phyloP scores from a whole-genome alignment of 2,797 vertebrate genomes.

The Falco biarmicus region DNA sequence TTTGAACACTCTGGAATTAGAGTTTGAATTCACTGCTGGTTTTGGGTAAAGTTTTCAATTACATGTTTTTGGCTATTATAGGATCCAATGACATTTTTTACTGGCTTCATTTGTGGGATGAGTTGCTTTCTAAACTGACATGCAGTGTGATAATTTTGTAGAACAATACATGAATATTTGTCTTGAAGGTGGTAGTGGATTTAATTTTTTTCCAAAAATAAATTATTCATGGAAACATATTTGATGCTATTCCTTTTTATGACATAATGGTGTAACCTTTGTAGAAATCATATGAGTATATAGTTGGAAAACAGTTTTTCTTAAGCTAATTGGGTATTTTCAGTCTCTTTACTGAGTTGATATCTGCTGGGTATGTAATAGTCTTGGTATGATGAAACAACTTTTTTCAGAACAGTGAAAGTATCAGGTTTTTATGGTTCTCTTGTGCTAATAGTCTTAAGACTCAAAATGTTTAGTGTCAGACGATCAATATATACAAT shows the following conservation, averaged over 20 bases:
- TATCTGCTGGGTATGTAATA: neutral
- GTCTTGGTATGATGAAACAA: neutral
- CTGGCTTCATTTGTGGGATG: neutral
- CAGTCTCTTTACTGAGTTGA: neutral
- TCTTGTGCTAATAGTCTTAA: neutral
- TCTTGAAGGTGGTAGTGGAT: neutral
- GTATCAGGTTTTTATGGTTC: neutral
- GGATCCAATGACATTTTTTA: neutral
- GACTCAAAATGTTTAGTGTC: neutral
- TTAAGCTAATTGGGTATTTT: neutral
- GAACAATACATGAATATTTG: neutral
- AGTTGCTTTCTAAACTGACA: neutral
- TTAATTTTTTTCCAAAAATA: neutral
- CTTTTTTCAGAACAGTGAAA: slow-evolving; percentile 17
- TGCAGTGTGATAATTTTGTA: neutral
- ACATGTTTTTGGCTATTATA: neutral
- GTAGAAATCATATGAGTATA: neutral
- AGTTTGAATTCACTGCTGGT: neutral
- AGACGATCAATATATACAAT: slow-evolving; percentile 13
- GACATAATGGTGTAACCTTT: neutral
- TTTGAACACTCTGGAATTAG: neutral
- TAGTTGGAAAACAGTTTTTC: neutral
- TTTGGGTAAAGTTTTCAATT: neutral
- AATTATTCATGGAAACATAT: neutral
- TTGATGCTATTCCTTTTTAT: neutral